These are phyloP conservation scores for Diplogasteroides magnus DNA, from an alignment of 1,140 invertebrate species.

Conservation along the genomic window DNA sequence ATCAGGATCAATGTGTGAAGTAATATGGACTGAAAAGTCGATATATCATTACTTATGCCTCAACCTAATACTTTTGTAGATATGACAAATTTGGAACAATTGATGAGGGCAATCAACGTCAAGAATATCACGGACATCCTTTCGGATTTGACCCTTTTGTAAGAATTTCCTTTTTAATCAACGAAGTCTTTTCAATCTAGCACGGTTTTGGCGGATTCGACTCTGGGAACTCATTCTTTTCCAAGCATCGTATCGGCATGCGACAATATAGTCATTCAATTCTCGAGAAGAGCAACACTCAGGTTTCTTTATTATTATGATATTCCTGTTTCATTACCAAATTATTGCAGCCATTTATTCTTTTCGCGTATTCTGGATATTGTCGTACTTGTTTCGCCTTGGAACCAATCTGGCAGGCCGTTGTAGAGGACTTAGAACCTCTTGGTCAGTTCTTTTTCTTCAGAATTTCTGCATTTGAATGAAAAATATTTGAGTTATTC, in stretches of 20 bases:
- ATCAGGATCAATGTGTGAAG: no score
- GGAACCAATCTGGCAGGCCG: conserved; percentile 42
- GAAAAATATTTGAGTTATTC: conserved; percentile 14
- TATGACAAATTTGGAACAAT: conserved; percentile 34
- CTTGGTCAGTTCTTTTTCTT: conserved; percentile 35
- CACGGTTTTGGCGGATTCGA: conserved; percentile 36
- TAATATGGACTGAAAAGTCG: conserved; percentile 26
- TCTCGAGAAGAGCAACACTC: conserved; percentile 26
- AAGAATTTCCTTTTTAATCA: conserved; percentile 10
- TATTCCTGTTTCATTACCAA: not conserved
- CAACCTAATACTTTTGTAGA: not conserved
- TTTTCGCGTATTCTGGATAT: conserved; percentile 47
- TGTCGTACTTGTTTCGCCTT: conserved; percentile 40
- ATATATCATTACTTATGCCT: no score
- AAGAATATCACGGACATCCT: not conserved
- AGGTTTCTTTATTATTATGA: not conserved
- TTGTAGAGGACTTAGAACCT: conserved; percentile 44
- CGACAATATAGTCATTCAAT: conserved; percentile 41
- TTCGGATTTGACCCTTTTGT: conserved; percentile 13
- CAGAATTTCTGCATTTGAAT: not conserved
- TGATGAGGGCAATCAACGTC: conserved; percentile 25
- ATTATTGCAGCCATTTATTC: conserved; percentile 37
- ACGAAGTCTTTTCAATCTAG: conserved; percentile 35
- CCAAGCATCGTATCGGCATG: conserved; percentile 41
- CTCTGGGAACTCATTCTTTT: conserved; percentile 29